Base-by-base conservation (phyloP, 2,888 invertebrate species). In the Plagodis pulveraria region DNA sequence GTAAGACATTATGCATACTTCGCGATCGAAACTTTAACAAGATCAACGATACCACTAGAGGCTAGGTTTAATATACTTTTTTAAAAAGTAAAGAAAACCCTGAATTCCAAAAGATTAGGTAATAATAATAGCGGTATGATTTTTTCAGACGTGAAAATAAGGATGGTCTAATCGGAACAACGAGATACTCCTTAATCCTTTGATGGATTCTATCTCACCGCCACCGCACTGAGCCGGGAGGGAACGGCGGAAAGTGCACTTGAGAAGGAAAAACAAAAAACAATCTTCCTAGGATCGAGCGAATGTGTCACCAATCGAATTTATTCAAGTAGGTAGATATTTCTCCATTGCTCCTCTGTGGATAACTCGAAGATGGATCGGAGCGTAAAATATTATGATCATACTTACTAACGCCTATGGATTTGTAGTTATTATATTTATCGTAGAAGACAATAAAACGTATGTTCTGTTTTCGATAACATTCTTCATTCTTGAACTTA, bases 111-210 rank as follows among this genome's bases (percentile, higher is more conserved):
- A 59, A 55, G 61, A 52, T n/a, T n/a, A n/a, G n/a, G n/a, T n/a
- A 50, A 50, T 69, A 62, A n/a, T 71, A 71, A 77, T 86, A 86
- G 79, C 73, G 81, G 10, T 76, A 87, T 89, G 89, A 91, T 89
- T 89, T 90, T 90, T 91, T 79, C 80, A 87, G 81, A 84, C 80
- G 60, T 72, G 81, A 74, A 83, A 86, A 86, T 85, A 82, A 78
- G 83, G 83, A 84, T 78, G 80, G 83, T 85, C 80, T 84, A 85
- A 86, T 86, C 80, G 73, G 76, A 72, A 77, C 78, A 75, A 78
- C 76, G 80, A 80, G 84, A 85, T 82, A 78, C 75, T 76, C 80
- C 85, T 82, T 90, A 89, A 92, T 91, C 91, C 89, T 88, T 89
- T 90, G 90, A 92, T 91, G 89, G 90, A 91, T 91, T 86, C 81